A percentile compares a stretch with the other conserved stretches of the same genome.
These are phyloP conservation scores for Erpornis zantholeuca DNA, from an alignment of 2,113 vertebrate species.

Conservation along the genomic window DNA sequence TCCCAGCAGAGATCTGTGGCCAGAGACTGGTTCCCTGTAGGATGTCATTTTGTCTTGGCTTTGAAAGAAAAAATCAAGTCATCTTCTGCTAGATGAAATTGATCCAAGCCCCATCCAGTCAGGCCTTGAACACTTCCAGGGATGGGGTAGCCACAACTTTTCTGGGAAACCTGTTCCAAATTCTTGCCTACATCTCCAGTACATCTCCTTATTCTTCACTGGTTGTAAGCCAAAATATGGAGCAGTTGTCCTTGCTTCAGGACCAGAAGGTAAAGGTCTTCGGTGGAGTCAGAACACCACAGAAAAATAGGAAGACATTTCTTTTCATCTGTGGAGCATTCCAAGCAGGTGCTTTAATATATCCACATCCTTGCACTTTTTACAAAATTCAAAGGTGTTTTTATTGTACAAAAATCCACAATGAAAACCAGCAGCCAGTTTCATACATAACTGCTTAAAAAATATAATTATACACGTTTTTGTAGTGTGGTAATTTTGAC, in stretches of 20 bases:
- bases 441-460: background rate
- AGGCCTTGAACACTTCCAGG: background rate
- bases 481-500: conserved; percentile 38
- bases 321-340: background rate
- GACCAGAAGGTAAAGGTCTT: background rate
- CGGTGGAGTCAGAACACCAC: background rate
- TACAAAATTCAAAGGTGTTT: conserved; percentile 23
- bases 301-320: background rate
- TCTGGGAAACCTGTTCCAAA: background rate
- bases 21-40: background rate
- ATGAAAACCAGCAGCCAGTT: background rate
- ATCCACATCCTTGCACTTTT: background rate
- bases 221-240: background rate
- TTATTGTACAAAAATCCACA: conserved; percentile 52
- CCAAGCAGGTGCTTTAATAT: conserved; percentile 35
- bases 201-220: background rate
- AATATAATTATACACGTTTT: background rate
- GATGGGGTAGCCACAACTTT: background rate
- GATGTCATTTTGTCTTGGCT: background rate
- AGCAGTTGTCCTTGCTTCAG: background rate
- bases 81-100: background rate
- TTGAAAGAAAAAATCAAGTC: background rate
- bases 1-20: background rate
- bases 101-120: background rate
- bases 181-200: background rate